These are phyloP conservation scores for Elaphurus davidianus DNA, from an alignment of 2,113 vertebrate species.

Conservation along the genomic window DNA sequence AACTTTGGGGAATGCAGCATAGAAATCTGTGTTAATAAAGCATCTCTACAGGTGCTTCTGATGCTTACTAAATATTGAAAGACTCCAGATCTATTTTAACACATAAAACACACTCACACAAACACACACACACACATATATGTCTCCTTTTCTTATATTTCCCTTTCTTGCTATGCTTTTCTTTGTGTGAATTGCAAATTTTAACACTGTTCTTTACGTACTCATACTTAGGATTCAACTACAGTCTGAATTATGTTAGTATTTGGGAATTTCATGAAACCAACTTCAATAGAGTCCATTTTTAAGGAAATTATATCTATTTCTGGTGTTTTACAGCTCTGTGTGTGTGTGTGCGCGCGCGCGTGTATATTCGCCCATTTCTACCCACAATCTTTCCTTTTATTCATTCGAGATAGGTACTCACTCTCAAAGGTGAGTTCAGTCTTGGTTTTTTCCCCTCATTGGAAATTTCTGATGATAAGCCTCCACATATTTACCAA, in stretches of 20 bases:
- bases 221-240: background rate
- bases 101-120: fast-evolving
- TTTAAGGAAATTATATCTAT: background rate
- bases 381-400: background rate
- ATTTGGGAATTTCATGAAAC: background rate
- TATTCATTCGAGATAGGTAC: background rate
- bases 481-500: background rate
- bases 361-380: background rate
- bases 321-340: background rate
- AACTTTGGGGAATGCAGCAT: background rate
- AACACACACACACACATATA: background rate
- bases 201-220: background rate
- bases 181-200: background rate
- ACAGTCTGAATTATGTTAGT: background rate
- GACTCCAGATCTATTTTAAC: background rate
- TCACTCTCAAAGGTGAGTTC: background rate
- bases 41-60: background rate
- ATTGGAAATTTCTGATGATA: background rate
- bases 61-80: background rate
- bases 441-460: background rate
- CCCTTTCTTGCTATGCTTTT: background rate
- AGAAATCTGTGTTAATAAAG: background rate
- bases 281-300: background rate
- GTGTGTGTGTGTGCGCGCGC: background rate
- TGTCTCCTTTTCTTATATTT: background rate